Evolutionary conservation across 2,888 invertebrate genomes (phyloP).

Genomic region (Boloria selene): DNA sequence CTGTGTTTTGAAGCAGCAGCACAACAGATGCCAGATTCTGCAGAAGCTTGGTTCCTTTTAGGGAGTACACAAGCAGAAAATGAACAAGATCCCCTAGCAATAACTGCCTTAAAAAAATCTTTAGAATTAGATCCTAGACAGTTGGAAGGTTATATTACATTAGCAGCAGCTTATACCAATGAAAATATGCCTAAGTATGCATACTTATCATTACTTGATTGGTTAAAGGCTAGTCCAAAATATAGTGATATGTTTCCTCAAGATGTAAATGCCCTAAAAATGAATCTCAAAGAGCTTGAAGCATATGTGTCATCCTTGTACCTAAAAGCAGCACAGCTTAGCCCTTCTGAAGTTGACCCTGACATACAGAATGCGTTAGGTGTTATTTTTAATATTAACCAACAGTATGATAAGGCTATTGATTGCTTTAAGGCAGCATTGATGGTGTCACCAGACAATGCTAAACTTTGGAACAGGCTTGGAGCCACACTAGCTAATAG

Average conservation of each 20-base stretch:
- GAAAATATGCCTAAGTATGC: conserved; percentile 96
- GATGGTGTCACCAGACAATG: conserved; percentile 90
- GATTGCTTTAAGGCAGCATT: conserved; percentile 97
- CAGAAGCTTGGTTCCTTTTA: conserved; percentile 92
- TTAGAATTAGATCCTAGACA: conserved; percentile 90
- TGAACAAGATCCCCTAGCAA: conserved; percentile 97
- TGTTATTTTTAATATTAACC: conserved; percentile 96
- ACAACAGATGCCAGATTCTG: conserved; percentile 89
- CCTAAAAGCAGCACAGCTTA: conserved; percentile 89
- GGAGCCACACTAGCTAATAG: conserved; percentile 99
- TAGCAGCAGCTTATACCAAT: conserved; percentile 97
- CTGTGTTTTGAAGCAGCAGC: conserved; percentile 98
- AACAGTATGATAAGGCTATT: conserved; percentile 97
- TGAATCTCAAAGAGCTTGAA: conserved; percentile 75
- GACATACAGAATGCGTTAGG: conserved; percentile 97
- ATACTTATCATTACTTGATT: conserved; percentile 89
- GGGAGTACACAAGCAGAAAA: conserved; percentile 98
- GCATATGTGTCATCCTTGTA: conserved; percentile 88
- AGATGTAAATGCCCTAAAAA: conserved; percentile 68
- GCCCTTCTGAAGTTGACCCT: conserved; percentile 89
- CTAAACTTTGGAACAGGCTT: conserved; percentile 97
- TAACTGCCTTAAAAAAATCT: conserved; percentile 94
- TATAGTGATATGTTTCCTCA: conserved; percentile 88
- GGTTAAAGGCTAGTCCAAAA: conserved; percentile 90
- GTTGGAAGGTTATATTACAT: conserved; percentile 91